A percentile compares a stretch with the other conserved stretches of the same genome.
phyloP scores from a whole-genome alignment of 2,797 vertebrate genomes.

The Artibeus lituratus region DNA sequence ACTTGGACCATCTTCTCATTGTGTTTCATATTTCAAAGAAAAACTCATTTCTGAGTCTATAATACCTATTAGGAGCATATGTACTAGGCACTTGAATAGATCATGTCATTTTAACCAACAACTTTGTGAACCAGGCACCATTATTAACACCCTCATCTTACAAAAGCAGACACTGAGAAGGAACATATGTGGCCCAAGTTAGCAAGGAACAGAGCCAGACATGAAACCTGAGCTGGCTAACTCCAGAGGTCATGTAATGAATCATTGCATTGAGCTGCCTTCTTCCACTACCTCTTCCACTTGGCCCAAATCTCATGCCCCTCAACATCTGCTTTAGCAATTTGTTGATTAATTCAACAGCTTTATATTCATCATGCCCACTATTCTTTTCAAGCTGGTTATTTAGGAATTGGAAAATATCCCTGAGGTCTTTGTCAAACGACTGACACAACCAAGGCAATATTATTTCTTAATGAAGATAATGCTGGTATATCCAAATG shows the following conservation, averaged over 20 bases:
- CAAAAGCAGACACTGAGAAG: background rate
- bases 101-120: background rate
- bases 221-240: background rate
- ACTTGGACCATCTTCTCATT: background rate
- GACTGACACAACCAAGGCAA: background rate
- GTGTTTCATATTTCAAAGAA: background rate
- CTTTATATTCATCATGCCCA: background rate
- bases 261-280: background rate
- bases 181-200: background rate
- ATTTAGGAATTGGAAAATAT: background rate
- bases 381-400: background rate
- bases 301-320: background rate
- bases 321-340: background rate
- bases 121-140: background rate
- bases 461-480: conserved; percentile 22
- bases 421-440: background rate
- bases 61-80: background rate
- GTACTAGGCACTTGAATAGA: background rate
- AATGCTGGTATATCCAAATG: background rate
- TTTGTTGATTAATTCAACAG: background rate
- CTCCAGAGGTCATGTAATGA: background rate
- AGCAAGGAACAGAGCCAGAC: background rate
- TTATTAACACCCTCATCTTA: background rate
- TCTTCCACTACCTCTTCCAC: background rate
- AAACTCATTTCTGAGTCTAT: background rate